phyloP scores from a whole-genome alignment of 2,888 invertebrate species.

The Ophioninae sp. region DNA sequence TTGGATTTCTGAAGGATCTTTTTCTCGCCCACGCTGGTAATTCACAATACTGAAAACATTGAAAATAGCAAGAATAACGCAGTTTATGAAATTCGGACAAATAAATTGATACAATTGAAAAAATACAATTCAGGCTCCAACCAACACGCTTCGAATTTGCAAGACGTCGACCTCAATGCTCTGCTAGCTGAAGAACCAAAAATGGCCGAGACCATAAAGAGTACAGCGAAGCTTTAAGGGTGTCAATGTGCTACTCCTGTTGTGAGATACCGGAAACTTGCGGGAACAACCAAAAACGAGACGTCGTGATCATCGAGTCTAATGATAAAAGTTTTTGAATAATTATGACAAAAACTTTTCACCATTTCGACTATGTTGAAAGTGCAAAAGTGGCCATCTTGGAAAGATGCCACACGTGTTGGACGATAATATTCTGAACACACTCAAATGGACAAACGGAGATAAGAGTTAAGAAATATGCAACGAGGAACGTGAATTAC shows the following conservation, averaged over 20 bases:
- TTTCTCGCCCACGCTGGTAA: conserved; percentile 91
- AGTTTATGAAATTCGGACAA: too few species aligned
- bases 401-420: conserved; percentile 73
- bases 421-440: conserved; percentile 34
- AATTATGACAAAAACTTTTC: conserved; percentile 54
- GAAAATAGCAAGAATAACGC: not conserved
- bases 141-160: conserved; percentile 75
- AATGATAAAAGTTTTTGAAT: conserved; percentile 61
- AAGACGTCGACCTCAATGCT: conserved; percentile 77
- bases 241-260: conserved; percentile 56
- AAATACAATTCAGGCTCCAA: conserved; percentile 72
- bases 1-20: conserved; percentile 90
- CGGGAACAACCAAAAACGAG: conserved; percentile 44
- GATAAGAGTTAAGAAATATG: not conserved
- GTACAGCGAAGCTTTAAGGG: conserved; percentile 66
- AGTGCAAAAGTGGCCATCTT: conserved; percentile 69
- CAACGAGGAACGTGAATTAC: not conserved
- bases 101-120: not conserved
- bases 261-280: conserved; percentile 61
- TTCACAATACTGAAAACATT: conserved; percentile 1
- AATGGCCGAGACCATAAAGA: conserved; percentile 67
- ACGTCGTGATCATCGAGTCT: conserved; percentile 59
- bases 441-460: not conserved
- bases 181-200: conserved; percentile 75
- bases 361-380: conserved; percentile 58